Evolutionary conservation across 2,113 vertebrate species (phyloP).

Genomic region (Argyrosomus japonicus): DNA sequence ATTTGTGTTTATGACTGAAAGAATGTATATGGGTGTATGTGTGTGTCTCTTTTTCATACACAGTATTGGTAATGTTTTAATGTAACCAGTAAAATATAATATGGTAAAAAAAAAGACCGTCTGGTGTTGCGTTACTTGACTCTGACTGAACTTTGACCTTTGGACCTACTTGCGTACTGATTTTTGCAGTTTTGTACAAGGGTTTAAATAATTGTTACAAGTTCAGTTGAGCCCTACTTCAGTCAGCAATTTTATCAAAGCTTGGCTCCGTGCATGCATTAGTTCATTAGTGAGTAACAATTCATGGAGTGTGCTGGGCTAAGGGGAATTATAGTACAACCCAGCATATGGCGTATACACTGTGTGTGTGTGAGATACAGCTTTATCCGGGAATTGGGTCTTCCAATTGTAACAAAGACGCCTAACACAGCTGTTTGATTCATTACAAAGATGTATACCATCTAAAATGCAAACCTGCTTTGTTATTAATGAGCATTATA

Average conservation of each 20-base stretch:
- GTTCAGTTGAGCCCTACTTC: neutral
- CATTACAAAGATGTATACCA: neutral
- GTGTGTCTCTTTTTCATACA: neutral
- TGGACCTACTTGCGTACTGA: neutral
- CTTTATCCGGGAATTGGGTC: neutral
- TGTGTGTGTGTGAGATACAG: neutral
- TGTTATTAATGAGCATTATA: neutral
- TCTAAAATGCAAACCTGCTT: neutral
- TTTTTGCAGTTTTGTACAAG: neutral
- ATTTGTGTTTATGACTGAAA: no score
- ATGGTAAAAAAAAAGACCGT: no score
- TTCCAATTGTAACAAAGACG: neutral
- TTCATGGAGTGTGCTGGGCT: neutral
- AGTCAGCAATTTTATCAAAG: neutral
- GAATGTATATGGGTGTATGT: no score
- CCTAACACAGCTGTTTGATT: neutral
- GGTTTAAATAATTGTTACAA: neutral
- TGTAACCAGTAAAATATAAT: neutral
- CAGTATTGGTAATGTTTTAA: neutral
- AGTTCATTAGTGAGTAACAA: neutral
- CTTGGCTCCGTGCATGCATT: neutral
- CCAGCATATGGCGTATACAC: neutral
- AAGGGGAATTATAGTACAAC: neutral
- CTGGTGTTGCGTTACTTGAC: neutral
- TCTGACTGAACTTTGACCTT: constrained; percentile 11